These are phyloP conservation scores for Xyrauchen texanus DNA, from an alignment of 2,113 vertebrate genomes.

Conservation along the genomic window DNA sequence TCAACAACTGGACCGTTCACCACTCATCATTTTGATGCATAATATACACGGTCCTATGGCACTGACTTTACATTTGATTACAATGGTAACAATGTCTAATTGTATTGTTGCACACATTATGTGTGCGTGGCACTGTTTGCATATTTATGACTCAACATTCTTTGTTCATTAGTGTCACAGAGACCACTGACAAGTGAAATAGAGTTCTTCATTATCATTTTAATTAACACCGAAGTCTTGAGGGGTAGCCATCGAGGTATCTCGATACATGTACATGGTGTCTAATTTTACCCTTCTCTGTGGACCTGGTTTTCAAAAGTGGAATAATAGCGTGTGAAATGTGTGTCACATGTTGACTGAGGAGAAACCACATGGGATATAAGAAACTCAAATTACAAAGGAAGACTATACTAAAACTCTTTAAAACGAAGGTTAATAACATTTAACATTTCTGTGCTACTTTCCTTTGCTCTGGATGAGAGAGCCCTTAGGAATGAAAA, in stretches of 20 bases:
- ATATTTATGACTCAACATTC: constrained; percentile 17
- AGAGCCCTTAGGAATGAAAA: neutral
- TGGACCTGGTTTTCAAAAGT: constrained; percentile 27
- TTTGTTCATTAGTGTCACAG: constrained; percentile 30
- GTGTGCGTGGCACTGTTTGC: neutral
- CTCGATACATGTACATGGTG: constrained; percentile 39
- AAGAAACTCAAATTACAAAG: constrained; percentile 3
- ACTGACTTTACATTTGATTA: constrained; percentile 21
- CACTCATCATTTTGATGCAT: constrained; percentile 9
- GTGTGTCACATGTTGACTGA: constrained; percentile 33
- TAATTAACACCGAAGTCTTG: constrained; percentile 44
- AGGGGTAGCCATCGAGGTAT: constrained; percentile 42
- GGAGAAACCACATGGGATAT: constrained; percentile 5
- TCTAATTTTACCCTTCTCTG: constrained; percentile 41
- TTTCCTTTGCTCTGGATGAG: constrained; percentile 16
- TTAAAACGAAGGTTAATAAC: constrained; percentile 30
- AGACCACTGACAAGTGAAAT: constrained; percentile 39
- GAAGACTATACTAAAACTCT: constrained; percentile 12
- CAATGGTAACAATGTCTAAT: constrained; percentile 26
- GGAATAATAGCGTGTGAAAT: constrained; percentile 11
- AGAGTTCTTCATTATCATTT: constrained; percentile 45
- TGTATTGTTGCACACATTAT: constrained; percentile 12
- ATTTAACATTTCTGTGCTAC: constrained; percentile 18
- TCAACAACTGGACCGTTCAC: neutral
- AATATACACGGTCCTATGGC: constrained; percentile 9